Percentiles rank a stretch among this genome's conserved stretches.
These are phyloP conservation scores for Xerus inauris DNA, from an alignment of 2,113 vertebrate species.

Conservation along the genomic window DNA sequence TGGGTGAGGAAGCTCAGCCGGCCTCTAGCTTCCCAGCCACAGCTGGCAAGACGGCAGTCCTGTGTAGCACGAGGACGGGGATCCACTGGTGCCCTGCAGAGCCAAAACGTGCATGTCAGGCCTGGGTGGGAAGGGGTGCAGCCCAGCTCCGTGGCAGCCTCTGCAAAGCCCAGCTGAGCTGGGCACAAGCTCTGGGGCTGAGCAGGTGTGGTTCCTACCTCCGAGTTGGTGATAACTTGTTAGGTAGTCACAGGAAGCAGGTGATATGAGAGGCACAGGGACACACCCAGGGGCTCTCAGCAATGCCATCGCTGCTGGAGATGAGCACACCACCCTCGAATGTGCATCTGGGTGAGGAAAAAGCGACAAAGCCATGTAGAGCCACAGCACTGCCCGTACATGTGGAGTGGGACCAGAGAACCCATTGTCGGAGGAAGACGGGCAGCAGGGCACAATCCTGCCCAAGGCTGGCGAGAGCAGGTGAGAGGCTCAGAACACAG, in stretches of 20 bases:
- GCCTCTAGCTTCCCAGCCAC: not conserved
- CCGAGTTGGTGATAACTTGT: not conserved
- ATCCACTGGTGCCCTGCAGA: not conserved
- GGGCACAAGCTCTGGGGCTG: too few species aligned
- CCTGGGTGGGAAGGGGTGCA: not conserved
- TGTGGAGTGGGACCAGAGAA: not conserved
- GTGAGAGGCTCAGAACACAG: too few species aligned
- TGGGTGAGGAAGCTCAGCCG: not conserved
- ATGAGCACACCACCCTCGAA: not conserved
- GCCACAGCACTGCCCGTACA: not conserved
- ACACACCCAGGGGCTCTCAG: accelerated
- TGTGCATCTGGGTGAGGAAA: not conserved
- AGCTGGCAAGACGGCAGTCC: not conserved
- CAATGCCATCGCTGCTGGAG: too few species aligned
- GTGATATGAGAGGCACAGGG: not conserved
- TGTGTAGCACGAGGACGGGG: not conserved
- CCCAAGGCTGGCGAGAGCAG: too few species aligned
- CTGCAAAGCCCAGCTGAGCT: too few species aligned
- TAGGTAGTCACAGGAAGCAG: not conserved
- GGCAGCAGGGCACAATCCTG: too few species aligned
- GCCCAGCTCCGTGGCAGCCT: too few species aligned
- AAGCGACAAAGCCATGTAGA: not conserved
- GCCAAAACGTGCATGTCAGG: too few species aligned
- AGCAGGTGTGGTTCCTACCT: too few species aligned
- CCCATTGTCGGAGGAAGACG: too few species aligned